Percentiles rank a stretch among this genome's conserved stretches.
These are phyloP conservation scores for Microctenopoma lineatum DNA, from an alignment of 2,797 vertebrate species.

Conservation along the genomic window DNA sequence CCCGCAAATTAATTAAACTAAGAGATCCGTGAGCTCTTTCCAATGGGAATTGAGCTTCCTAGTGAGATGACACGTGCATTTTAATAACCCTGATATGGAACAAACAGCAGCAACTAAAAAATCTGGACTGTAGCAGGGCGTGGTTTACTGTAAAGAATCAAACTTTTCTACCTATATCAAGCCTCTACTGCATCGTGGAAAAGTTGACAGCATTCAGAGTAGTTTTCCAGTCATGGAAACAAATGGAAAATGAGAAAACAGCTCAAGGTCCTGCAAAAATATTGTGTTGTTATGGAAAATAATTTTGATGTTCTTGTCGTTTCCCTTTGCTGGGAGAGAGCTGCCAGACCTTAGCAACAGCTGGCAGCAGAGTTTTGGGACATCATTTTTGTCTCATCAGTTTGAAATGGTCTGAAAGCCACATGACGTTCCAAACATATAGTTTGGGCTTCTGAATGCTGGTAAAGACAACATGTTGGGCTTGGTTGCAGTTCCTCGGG, in stretches of 20 bases:
- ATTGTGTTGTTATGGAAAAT: background rate
- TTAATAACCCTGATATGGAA: background rate
- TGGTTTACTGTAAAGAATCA: too few relatives aligned
- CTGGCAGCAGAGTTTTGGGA: background rate
- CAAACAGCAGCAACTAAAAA: background rate
- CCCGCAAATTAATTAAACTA: constrained; percentile 7
- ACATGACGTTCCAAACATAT: too few relatives aligned
- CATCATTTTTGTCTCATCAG: too few relatives aligned
- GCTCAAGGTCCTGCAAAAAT: background rate
- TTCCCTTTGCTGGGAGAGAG: background rate
- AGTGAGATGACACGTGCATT: background rate
- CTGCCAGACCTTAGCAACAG: background rate
- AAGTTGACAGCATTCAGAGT: background rate
- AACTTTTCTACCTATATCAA: background rate
- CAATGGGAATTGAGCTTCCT: background rate
- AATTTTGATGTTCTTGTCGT: background rate
- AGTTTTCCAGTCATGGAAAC: background rate
- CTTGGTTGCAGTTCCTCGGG: too few relatives aligned
- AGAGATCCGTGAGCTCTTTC: constrained; percentile 6
- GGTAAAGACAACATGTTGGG: too few relatives aligned
- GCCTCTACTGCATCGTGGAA: background rate
- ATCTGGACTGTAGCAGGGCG: too few relatives aligned
- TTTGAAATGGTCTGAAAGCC: too few relatives aligned
- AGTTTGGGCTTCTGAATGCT: too few relatives aligned
- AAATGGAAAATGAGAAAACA: background rate